These are phyloP conservation scores for Oncorhynchus gorbuscha DNA, from an alignment of 2,113 vertebrate genomes.

Conservation along the genomic window DNA sequence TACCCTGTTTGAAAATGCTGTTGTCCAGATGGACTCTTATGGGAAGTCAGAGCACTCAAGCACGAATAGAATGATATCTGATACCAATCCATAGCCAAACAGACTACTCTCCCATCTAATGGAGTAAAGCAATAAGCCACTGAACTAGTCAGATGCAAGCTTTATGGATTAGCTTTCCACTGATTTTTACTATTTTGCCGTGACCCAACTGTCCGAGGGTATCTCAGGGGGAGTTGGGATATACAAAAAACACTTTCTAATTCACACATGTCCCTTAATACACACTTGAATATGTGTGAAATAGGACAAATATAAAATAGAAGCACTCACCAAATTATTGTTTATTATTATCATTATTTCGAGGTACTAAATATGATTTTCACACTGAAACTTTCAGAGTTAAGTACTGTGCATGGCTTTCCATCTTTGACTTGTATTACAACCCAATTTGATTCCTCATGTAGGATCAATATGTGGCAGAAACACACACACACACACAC, in stretches of 20 bases:
- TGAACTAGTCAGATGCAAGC: conserved; percentile 9
- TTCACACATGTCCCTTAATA: no score
- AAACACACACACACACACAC: conserved; percentile 36
- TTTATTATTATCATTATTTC: conserved; percentile 17
- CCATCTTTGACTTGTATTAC: conserved; percentile 56
- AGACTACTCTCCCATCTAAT: conserved; percentile 58
- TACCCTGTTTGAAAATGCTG: conserved; percentile 39
- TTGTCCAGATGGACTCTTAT: conserved; percentile 47
- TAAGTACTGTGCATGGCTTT: conserved; percentile 20
- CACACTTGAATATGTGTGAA: no score
- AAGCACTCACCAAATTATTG: no score
- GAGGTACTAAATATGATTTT: conserved; percentile 51
- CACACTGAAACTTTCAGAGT: conserved; percentile 18
- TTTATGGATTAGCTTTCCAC: conserved; percentile 19
- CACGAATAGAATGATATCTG: conserved; percentile 53
- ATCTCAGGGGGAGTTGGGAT: no score
- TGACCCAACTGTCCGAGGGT: no score
- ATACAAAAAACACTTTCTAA: no score
- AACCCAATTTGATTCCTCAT: conserved; percentile 59
- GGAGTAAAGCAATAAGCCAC: conserved; percentile 50
- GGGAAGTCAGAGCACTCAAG: conserved; percentile 57
- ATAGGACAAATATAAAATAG: no score
- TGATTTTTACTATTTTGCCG: conserved; percentile 12
- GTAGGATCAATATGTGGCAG: conserved; percentile 61
- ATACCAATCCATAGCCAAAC: conserved; percentile 48